These are phyloP conservation scores for Lota lota DNA, from an alignment of 2,113 vertebrate genomes.

Conservation along the genomic window DNA sequence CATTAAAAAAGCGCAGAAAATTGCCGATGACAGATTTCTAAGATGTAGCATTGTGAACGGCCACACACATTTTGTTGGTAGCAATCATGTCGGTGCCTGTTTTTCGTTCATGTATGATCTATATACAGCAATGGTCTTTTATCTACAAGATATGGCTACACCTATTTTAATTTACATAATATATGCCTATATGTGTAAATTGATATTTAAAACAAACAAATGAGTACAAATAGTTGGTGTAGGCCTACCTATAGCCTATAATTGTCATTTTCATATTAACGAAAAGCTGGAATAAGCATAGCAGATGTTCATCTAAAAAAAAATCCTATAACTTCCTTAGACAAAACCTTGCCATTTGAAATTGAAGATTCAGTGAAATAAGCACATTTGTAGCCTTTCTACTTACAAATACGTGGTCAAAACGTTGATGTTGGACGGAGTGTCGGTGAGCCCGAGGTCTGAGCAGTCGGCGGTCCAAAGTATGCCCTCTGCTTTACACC, in stretches of 20 bases:
- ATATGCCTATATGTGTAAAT: not conserved
- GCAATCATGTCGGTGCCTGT: too few relatives aligned
- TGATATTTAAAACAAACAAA: not conserved
- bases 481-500: conserved; percentile 1
- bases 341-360: not conserved
- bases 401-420: conserved; percentile 30
- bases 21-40: too few relatives aligned
- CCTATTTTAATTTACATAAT: too few relatives aligned
- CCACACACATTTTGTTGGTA: too few relatives aligned
- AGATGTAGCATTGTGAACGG: too few relatives aligned
- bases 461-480: conserved; percentile 17
- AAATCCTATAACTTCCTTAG: not conserved
- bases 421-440: conserved; percentile 21
- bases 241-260: too few relatives aligned
- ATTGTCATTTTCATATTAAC: not conserved
- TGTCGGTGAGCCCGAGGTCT: conserved; percentile 10
- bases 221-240: not conserved
- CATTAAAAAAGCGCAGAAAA: too few relatives aligned
- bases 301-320: not conserved
- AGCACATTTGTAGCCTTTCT: not conserved
- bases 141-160: too few relatives aligned
- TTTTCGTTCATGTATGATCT: too few relatives aligned
- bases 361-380: not conserved
- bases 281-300: not conserved
- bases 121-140: too few relatives aligned